Evolutionary conservation across 2,797 vertebrate species (phyloP).

Genomic region (Gallinago solitaria): DNA sequence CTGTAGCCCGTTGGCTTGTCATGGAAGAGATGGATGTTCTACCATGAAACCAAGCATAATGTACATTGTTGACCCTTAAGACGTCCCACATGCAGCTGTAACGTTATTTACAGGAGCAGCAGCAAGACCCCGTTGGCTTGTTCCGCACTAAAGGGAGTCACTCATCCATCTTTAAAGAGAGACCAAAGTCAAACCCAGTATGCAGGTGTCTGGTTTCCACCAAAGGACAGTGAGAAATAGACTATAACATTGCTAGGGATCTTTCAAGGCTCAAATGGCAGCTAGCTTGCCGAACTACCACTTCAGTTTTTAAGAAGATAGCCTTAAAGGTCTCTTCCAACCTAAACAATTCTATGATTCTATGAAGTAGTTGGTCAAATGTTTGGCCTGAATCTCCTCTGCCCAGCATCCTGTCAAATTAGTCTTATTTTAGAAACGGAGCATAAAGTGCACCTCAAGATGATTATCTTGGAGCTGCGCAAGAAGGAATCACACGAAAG

Average conservation of each 20-base stretch:
- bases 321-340: too few relatives aligned
- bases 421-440: background rate
- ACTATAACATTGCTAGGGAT: background rate
- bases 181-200: background rate
- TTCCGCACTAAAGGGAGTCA: background rate
- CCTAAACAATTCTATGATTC: too few relatives aligned
- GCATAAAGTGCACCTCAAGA: background rate
- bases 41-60: background rate
- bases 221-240: background rate
- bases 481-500: background rate
- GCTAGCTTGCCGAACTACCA: background rate
- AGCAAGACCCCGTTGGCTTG: background rate
- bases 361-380: background rate
- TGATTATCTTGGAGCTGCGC: background rate
- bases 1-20: background rate
- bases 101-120: background rate
- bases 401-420: background rate
- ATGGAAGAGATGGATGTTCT: background rate
- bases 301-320: background rate
- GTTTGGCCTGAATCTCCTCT: background rate
- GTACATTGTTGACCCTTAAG: background rate
- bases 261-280: background rate
- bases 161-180: background rate
- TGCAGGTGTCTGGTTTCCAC: background rate
- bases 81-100: rapidly evolving